These are phyloP conservation scores for Taeniopygia guttata DNA, from an alignment of 2,797 vertebrate species.

Conservation along the genomic window DNA sequence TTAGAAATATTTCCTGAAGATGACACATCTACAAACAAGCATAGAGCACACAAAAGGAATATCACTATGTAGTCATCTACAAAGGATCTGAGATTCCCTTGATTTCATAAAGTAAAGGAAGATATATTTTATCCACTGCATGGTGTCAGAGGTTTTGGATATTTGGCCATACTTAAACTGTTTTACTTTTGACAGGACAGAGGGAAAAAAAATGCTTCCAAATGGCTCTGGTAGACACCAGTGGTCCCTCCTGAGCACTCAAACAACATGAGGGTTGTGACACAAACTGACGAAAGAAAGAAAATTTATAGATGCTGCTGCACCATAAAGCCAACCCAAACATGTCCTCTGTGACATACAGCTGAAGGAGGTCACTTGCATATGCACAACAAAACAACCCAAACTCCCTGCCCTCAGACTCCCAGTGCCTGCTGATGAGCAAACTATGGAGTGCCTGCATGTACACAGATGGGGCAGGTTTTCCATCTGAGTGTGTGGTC, in stretches of 20 bases:
- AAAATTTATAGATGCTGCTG: slow-evolving; percentile 41
- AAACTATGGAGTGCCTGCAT: neutral
- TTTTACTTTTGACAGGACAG: slow-evolving; percentile 16
- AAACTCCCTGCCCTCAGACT: neutral
- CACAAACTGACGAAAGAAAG: slow-evolving; percentile 48
- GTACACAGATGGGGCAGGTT: neutral
- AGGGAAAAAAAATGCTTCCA: neutral
- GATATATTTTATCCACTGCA: slow-evolving; percentile 2
- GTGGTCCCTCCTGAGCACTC: neutral
- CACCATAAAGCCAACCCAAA: slow-evolving; percentile 49
- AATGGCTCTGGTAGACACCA: neutral
- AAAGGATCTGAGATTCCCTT: neutral
- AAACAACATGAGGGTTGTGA: slow-evolving; percentile 18
- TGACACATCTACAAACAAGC: neutral
- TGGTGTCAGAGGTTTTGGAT: slow-evolving; percentile 10
- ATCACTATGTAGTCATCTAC: neutral
- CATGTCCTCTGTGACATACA: neutral
- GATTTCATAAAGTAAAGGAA: neutral
- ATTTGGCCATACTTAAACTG: neutral
- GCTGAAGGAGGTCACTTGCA: slow-evolving; percentile 17
- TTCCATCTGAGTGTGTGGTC: neutral
- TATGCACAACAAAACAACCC: neutral
- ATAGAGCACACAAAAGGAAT: neutral
- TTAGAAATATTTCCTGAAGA: neutral
- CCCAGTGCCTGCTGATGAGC: neutral